phyloP scores from a whole-genome alignment of 1,140 invertebrate genomes.

The Neodiprion virginianus region DNA sequence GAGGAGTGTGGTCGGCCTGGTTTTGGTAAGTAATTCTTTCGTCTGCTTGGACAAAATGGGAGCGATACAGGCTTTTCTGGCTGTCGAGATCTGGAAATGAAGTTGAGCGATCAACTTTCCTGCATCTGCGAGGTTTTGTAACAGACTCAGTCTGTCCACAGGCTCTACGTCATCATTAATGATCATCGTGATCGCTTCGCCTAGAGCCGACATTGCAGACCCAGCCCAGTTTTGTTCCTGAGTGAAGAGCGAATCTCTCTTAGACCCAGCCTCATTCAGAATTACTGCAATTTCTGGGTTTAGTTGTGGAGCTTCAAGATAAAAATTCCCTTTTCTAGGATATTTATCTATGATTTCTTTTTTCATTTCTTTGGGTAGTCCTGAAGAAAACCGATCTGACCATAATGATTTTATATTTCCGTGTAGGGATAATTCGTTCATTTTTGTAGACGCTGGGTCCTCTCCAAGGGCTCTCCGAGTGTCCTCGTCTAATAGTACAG shows the following conservation, averaged over 20 bases:
- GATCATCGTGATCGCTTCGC: constrained; percentile 14
- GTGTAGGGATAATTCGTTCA: constrained; percentile 9
- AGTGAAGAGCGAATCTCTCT: not conserved
- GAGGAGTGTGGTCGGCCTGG: not conserved
- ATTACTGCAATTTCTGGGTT: not conserved
- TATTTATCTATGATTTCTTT: constrained; percentile 13
- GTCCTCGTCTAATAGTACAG: constrained; percentile 6
- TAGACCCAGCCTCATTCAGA: constrained; percentile 12
- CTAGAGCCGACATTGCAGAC: constrained; percentile 16
- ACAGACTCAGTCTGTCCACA: constrained; percentile 9
- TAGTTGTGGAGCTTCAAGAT: constrained; percentile 12
- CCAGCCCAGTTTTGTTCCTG: constrained; percentile 13
- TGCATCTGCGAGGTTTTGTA: constrained; percentile 17
- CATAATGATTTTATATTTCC: not conserved
- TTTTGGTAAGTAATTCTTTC: constrained; percentile 15
- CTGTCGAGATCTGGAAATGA: constrained; percentile 15
- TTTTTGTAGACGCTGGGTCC: constrained; percentile 9
- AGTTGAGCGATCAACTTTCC: constrained; percentile 16
- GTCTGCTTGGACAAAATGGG: constrained; percentile 16
- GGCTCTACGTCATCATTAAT: constrained; percentile 18
- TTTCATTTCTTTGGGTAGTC: constrained; percentile 12
- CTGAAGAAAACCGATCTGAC: constrained; percentile 3
- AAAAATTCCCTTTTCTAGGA: constrained; percentile 16
- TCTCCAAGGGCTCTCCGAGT: constrained; percentile 11
- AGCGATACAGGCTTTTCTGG: constrained; percentile 19